phyloP scores from a whole-genome alignment of 2,797 vertebrate genomes.

The Falco rusticolus region DNA sequence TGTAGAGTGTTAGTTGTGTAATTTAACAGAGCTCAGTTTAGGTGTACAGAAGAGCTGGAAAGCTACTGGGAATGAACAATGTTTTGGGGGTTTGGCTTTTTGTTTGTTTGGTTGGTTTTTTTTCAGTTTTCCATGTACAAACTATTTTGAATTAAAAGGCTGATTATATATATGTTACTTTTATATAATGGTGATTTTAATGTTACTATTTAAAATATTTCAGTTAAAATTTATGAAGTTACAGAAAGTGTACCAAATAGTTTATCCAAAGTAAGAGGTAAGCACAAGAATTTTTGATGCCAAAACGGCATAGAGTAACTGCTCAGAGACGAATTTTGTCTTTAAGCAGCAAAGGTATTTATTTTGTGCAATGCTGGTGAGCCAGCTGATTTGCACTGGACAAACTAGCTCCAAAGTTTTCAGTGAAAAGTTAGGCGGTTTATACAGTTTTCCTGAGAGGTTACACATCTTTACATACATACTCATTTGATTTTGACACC shows the following conservation, averaged over 20 bases:
- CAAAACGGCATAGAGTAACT: too few relatives aligned
- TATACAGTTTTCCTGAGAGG: too few relatives aligned
- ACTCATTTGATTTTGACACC: too few relatives aligned
- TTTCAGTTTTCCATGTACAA: not conserved
- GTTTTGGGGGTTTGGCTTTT: too few relatives aligned
- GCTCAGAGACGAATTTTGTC: too few relatives aligned
- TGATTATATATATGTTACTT: not conserved
- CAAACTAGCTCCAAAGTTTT: too few relatives aligned
- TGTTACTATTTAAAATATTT: not conserved
- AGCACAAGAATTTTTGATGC: not conserved
- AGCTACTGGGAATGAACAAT: not conserved
- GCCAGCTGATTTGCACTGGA: too few relatives aligned
- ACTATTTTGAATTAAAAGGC: not conserved
- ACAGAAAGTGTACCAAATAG: not conserved
- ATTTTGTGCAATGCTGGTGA: too few relatives aligned
- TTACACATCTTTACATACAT: too few relatives aligned
- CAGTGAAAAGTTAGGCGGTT: too few relatives aligned
- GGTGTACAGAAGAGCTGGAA: not conserved
- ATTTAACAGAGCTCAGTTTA: not conserved
- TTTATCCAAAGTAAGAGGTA: not conserved
- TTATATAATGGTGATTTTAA: not conserved
- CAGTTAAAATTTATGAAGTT: not conserved
- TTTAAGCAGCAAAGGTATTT: too few relatives aligned
- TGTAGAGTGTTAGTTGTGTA: not conserved
- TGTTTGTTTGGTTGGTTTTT: not conserved